phyloP scores from a whole-genome alignment of 2,113 vertebrate species.

The Ophthalmolycus amberensis region DNA sequence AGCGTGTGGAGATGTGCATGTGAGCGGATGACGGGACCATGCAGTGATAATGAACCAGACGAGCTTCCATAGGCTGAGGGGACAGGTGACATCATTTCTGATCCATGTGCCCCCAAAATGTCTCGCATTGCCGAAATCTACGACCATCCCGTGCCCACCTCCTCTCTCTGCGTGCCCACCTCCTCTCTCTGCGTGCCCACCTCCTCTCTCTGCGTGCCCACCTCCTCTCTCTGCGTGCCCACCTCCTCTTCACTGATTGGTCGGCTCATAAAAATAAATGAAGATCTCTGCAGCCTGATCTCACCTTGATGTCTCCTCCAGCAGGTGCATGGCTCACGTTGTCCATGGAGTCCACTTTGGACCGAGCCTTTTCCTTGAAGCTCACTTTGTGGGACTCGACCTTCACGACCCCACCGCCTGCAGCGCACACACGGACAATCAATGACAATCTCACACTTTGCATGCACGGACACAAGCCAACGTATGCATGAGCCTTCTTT shows the following conservation, averaged over 20 bases:
- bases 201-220: background rate
- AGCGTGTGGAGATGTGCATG: constrained; percentile 29
- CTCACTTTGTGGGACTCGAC: constrained; percentile 92
- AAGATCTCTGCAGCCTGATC: constrained; percentile 6
- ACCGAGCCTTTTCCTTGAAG: constrained; percentile 92
- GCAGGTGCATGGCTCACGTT: constrained; percentile 87
- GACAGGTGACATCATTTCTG: constrained; percentile 71
- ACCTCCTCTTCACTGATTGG: background rate
- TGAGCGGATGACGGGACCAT: constrained; percentile 41
- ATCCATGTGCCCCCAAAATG: background rate
- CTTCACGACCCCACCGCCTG: constrained; percentile 93
- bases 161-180: background rate
- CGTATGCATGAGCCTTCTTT: too few species aligned
- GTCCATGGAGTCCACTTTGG: constrained; percentile 92
- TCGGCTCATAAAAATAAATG: background rate
- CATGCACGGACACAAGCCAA: background rate
- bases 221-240: too few species aligned
- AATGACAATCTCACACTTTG: background rate
- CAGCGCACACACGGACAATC: constrained; percentile 11
- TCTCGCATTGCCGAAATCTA: background rate
- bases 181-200: too few species aligned
- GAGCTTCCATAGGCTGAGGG: constrained; percentile 77
- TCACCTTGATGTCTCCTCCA: constrained; percentile 87
- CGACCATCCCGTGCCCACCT: too few species aligned
- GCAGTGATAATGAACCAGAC: constrained; percentile 60